A percentile compares a stretch with the other conserved stretches of the same genome.
Evolutionary conservation across 2,888 invertebrate species (phyloP).

Genomic region (Cephus spinipes): DNA sequence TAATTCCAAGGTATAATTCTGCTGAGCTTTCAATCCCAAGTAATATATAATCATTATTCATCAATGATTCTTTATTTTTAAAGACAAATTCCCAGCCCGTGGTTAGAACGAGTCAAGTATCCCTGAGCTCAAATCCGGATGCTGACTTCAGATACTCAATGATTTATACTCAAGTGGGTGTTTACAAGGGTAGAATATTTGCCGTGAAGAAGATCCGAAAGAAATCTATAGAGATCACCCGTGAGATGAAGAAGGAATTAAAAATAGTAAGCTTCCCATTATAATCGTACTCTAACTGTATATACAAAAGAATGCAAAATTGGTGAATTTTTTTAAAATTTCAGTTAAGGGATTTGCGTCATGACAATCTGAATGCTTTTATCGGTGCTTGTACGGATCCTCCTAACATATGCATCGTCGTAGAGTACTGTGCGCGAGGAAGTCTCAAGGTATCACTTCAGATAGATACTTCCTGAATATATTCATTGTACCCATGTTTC

Average conservation of each 20-base stretch:
- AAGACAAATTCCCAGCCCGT: slow-evolving; percentile 48
- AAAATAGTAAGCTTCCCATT: slow-evolving; percentile 77
- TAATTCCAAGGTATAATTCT: slow-evolving; percentile 44
- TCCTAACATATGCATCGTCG: slow-evolving; percentile 89
- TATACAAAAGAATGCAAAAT: not conserved
- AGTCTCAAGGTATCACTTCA: slow-evolving; percentile 82
- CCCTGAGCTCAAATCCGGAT: slow-evolving; percentile 92
- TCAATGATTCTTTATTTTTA: not conserved
- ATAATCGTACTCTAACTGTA: not conserved
- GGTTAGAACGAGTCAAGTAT: slow-evolving; percentile 88
- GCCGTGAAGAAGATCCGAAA: slow-evolving; percentile 88
- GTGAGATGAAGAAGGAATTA: slow-evolving; percentile 92
- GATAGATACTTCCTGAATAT: not conserved
- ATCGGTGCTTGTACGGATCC: slow-evolving; percentile 93
- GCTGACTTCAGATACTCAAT: slow-evolving; percentile 91
- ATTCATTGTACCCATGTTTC: not conserved
- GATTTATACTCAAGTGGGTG: slow-evolving; percentile 90
- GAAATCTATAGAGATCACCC: slow-evolving; percentile 87
- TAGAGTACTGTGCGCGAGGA: slow-evolving; percentile 90
- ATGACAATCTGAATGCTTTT: slow-evolving; percentile 92
- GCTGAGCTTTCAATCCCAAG: not conserved
- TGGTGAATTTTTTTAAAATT: slow-evolving; percentile 26
- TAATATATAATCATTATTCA: not conserved
- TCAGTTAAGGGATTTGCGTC: slow-evolving; percentile 89
- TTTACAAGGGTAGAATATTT: slow-evolving; percentile 88